phyloP scores from a whole-genome alignment of 1,140 invertebrate genomes.

The Pseudoatta argentina region DNA sequence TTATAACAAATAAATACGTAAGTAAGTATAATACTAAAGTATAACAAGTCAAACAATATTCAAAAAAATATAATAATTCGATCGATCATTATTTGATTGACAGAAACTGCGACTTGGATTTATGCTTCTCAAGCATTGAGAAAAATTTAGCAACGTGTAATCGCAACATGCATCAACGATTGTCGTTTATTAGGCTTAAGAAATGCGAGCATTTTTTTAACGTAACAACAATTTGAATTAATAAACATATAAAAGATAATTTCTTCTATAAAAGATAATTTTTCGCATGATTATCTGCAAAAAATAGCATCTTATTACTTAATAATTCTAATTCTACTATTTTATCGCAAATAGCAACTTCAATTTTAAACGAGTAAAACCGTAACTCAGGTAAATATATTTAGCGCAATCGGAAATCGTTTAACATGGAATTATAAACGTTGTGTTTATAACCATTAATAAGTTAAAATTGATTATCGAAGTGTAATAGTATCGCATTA shows the following conservation, averaged over 20 bases:
- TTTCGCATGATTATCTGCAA: background rate
- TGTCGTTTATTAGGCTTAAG: background rate
- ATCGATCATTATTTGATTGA: background rate
- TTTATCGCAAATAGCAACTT: background rate
- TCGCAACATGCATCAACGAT: background rate
- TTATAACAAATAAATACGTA: background rate
- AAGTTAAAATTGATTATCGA: slow-evolving; percentile 3
- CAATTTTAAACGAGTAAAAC: slow-evolving; percentile 3
- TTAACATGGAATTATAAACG: slow-evolving; percentile 7
- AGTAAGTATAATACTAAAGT: too few species aligned
- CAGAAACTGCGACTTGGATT: background rate
- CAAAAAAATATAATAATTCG: background rate
- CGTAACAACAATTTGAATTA: background rate
- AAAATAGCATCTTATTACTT: background rate
- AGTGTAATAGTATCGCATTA: background rate
- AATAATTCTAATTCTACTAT: background rate
- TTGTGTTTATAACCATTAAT: background rate
- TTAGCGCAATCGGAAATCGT: slow-evolving; percentile 2
- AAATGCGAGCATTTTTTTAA: background rate
- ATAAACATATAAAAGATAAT: background rate
- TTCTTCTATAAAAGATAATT: background rate
- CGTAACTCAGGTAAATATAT: background rate
- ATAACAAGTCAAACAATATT: background rate
- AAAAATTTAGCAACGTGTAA: background rate
- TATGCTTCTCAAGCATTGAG: background rate